A percentile compares a stretch with the other conserved stretches of the same genome.
phyloP scores from a whole-genome alignment of 2,113 vertebrate species.

The Hippocampus abdominalis region DNA sequence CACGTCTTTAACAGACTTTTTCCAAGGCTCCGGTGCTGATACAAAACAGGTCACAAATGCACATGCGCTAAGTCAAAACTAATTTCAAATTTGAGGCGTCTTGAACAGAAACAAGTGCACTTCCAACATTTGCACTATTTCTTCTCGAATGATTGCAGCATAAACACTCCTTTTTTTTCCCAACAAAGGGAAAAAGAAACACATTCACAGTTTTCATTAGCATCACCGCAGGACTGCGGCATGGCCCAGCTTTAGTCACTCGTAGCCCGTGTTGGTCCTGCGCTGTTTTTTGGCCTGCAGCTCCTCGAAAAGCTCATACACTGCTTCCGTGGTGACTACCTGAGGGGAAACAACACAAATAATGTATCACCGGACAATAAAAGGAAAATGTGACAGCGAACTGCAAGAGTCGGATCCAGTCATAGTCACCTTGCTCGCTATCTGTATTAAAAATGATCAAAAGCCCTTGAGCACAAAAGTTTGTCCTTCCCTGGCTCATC shows the following conservation, averaged over 20 bases:
- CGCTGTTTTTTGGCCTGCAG: slow-evolving; percentile 83
- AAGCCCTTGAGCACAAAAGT: too few species aligned
- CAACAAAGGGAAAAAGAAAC: neutral
- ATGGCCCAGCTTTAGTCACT: slow-evolving; percentile 26
- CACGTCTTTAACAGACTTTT: slow-evolving; percentile 5
- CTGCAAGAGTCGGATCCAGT: neutral
- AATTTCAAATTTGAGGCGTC: slow-evolving; percentile 40
- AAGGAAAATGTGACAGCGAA: neutral
- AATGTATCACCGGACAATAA: neutral
- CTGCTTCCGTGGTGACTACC: slow-evolving; percentile 87
- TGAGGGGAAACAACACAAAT: slow-evolving; percentile 40
- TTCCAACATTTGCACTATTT: slow-evolving; percentile 2
- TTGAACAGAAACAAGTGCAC: slow-evolving; percentile 1
- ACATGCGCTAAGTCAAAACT: slow-evolving; percentile 9
- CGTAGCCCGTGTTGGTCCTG: slow-evolving; percentile 50
- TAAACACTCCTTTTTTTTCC: slow-evolving; percentile 20
- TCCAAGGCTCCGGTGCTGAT: slow-evolving; percentile 11
- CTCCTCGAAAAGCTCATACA: slow-evolving; percentile 87
- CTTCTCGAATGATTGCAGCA: slow-evolving; percentile 33
- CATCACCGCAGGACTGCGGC: slow-evolving; percentile 5
- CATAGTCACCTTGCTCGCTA: too few species aligned
- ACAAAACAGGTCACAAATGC: neutral
- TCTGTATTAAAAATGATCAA: too few species aligned
- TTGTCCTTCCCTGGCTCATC: too few species aligned
- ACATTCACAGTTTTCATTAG: slow-evolving; percentile 2